Percentiles rank a stretch among this genome's conserved stretches.
Evolutionary conservation across 1,140 invertebrate genomes (phyloP).

Genomic region (Vollenhovia emeryi): DNA sequence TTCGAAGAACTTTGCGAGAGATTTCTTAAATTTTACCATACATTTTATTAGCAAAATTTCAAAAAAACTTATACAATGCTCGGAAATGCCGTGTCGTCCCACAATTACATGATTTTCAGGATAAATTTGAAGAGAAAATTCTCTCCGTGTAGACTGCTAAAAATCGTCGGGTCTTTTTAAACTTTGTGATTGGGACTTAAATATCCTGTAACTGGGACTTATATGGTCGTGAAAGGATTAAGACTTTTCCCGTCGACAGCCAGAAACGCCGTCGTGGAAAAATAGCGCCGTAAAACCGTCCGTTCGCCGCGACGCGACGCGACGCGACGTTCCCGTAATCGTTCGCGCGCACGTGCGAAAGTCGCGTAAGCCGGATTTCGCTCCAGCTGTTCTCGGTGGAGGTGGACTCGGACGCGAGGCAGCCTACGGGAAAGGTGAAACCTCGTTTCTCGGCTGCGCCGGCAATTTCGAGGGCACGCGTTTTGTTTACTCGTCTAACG

Average conservation of each 20-base stretch:
- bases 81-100: too few relatives aligned
- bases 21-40: too few relatives aligned
- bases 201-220: too few relatives aligned
- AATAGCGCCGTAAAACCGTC: conserved; percentile 28
- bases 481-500: conserved; percentile 29
- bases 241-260: neutral
- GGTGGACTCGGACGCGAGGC: conserved; percentile 11
- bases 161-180: too few relatives aligned
- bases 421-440: conserved; percentile 60
- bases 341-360: conserved; percentile 61
- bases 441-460: conserved; percentile 46
- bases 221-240: too few relatives aligned
- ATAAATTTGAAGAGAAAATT: too few relatives aligned
- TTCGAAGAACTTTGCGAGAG: too few relatives aligned
- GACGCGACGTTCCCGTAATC: conserved; percentile 51
- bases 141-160: too few relatives aligned
- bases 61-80: too few relatives aligned
- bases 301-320: conserved; percentile 33
- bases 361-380: conserved; percentile 55
- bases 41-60: too few relatives aligned
- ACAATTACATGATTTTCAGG: too few relatives aligned
- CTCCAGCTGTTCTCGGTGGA: conserved; percentile 24
- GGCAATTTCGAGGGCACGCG: conserved; percentile 52
- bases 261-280: neutral
- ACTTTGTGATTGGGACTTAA: too few relatives aligned